Base-by-base conservation (phyloP, 2,797 vertebrate species). In the Chromobotia macracanthus region DNA sequence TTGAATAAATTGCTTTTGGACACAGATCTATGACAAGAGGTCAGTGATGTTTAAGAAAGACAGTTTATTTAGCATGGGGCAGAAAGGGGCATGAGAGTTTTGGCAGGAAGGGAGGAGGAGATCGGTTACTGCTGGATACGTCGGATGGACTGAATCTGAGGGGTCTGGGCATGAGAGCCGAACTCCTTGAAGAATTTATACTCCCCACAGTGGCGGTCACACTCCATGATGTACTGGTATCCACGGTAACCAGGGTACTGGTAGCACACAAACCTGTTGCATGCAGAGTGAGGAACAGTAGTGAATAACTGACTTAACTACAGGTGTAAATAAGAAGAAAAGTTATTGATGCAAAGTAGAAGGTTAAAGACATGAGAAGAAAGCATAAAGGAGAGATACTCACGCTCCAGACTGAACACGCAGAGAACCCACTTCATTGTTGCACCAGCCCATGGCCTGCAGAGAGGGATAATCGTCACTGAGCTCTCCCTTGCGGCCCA, bases 221-320 rank as follows among this genome's bases (percentile, higher is more conserved):
- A 95, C 91, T 98, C 96, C 94, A 97, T 93, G 81, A 97, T 93
- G 60, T 96, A 97, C 92, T 97, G 96, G 90, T 95, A 99, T 72
- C 96, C 96, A 86, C 96, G 95, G 83, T 96, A 98, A 23, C 97
- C 96, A 0, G 97, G 96, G 86, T 94, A 98, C 91, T 97, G 96
- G 80, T 95, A 97, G 92, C 96, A 97, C 80, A 98, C 95, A 87
- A 96, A 98, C 79, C 97, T 98, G 90, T 16, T 4, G 68, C 15
- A 41, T 9, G 5, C 19, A 46, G 63, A 50, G 11, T 2, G 16
- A 51, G 53, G 5, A 15, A 19, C 10, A 21, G 31, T 48, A 25
- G 10, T 73, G 12, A 46, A 48, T 10, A 55, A 10, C 10, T 44
- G 65, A 25, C 12, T 46, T 0, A 21, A 31, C 6, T 13, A 18